A percentile compares a stretch with the other conserved stretches of the same genome.
These are phyloP conservation scores for Serripes groenlandicus DNA, from an alignment of 2,888 invertebrate genomes.

Conservation along the genomic window DNA sequence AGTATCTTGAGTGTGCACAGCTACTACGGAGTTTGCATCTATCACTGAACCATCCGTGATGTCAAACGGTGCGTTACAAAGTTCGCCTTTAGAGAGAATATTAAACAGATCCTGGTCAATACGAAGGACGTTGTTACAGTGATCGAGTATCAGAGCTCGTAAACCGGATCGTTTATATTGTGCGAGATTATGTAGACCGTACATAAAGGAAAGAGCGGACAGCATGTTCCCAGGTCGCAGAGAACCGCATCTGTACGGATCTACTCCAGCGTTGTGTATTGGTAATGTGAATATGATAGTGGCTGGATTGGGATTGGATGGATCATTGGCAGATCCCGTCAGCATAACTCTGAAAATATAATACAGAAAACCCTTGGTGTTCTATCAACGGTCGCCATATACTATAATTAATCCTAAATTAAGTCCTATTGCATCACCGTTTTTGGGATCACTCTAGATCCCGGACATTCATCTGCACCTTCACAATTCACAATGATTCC, in stretches of 20 bases:
- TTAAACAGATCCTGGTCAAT: slow-evolving; percentile 82
- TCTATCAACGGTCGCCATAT: too few relatives aligned
- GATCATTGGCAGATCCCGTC: not conserved
- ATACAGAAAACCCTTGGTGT: too few relatives aligned
- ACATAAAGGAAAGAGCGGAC: slow-evolving; percentile 84
- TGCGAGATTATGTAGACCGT: slow-evolving; percentile 73
- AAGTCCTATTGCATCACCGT: too few relatives aligned
- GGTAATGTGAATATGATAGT: slow-evolving; percentile 74
- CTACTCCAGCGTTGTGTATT: slow-evolving; percentile 77
- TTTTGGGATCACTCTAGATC: too few relatives aligned
- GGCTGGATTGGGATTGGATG: slow-evolving; percentile 35
- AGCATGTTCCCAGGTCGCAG: slow-evolving; percentile 77
- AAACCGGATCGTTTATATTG: slow-evolving; percentile 49
- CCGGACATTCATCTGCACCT: too few relatives aligned
- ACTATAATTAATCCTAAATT: too few relatives aligned
- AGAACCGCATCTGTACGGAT: slow-evolving; percentile 76
- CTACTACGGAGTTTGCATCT: slow-evolving; percentile 75
- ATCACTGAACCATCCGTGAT: slow-evolving; percentile 60
- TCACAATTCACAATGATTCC: too few relatives aligned
- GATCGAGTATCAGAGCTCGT: slow-evolving; percentile 79
- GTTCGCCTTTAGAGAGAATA: slow-evolving; percentile 80
- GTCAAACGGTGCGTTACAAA: slow-evolving; percentile 79
- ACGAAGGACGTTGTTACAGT: slow-evolving; percentile 77
- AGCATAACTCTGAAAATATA: slow-evolving; percentile 2
- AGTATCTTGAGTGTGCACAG: slow-evolving; percentile 80